Evolutionary conservation across 2,113 vertebrate genomes (phyloP).

Genomic region (Excalfactoria chinensis): DNA sequence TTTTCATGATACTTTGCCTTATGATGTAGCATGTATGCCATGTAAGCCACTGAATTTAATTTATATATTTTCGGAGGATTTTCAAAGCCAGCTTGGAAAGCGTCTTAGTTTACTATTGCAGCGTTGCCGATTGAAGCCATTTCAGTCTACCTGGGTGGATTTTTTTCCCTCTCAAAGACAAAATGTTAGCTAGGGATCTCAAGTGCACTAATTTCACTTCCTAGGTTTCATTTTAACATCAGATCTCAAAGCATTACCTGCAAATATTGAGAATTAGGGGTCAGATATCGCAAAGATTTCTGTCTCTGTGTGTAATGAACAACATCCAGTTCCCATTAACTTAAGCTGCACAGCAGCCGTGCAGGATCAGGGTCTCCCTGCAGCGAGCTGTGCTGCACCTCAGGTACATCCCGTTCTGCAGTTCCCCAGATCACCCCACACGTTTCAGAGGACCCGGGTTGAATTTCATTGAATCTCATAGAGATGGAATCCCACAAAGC

Average conservation of each 20-base stretch:
- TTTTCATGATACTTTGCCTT: constrained; percentile 65
- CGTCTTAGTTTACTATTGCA: constrained; percentile 64
- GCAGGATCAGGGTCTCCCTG: not conserved
- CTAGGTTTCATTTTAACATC: constrained; percentile 60
- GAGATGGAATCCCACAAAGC: not conserved
- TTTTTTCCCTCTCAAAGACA: constrained; percentile 41
- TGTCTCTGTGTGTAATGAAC: not conserved
- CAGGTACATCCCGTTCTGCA: not conserved
- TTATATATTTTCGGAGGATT: constrained; percentile 76
- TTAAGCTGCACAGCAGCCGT: not conserved
- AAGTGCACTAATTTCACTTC: constrained; percentile 73
- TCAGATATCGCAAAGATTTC: constrained; percentile 11
- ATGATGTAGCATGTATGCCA: constrained; percentile 68
- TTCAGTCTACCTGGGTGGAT: constrained; percentile 37
- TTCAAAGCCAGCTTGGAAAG: constrained; percentile 61
- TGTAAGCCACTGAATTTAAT: constrained; percentile 80
- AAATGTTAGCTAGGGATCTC: constrained; percentile 43
- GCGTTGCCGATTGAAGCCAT: constrained; percentile 38
- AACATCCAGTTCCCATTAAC: not conserved
- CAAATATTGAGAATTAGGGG: constrained; percentile 41
- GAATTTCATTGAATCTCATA: constrained; percentile 4
- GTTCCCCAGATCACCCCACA: not conserved
- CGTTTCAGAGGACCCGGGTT: constrained; percentile 5
- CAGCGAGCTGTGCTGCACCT: constrained; percentile 39
- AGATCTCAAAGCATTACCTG: constrained; percentile 53